These are phyloP conservation scores for Odocoileus hemionus DNA, from an alignment of 2,113 vertebrate species.

Conservation along the genomic window DNA sequence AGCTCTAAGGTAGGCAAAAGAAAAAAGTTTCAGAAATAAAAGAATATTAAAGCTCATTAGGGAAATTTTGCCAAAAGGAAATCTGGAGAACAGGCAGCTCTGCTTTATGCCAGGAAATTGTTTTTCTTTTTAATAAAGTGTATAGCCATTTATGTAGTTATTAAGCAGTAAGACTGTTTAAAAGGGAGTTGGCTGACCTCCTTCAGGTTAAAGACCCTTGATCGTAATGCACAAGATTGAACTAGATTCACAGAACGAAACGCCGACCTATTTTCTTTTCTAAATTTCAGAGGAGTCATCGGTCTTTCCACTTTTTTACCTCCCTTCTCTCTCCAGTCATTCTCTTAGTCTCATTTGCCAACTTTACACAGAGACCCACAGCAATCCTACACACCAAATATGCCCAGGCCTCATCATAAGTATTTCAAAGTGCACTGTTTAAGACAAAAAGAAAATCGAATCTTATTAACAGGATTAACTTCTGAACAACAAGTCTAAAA, in stretches of 20 bases:
- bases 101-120: not conserved
- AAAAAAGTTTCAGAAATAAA: not conserved
- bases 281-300: not conserved
- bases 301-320: not conserved
- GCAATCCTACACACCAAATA: conserved; percentile 39
- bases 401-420: conserved; percentile 28
- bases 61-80: conserved; percentile 16
- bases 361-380: conserved; percentile 32
- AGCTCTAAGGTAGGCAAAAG: not conserved
- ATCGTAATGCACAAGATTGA: not conserved
- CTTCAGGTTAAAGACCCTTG: not conserved
- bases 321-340: not conserved
- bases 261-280: not conserved
- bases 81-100: not conserved
- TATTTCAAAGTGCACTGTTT: conserved; percentile 64
- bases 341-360: conserved; percentile 23
- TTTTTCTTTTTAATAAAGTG: not conserved
- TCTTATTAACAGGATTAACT: conserved; percentile 74
- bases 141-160: not conserved
- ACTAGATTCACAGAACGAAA: not conserved
- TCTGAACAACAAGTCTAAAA: conserved; percentile 68
- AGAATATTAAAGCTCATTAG: not conserved
- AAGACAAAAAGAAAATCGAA: conserved; percentile 69
- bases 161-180: not conserved
- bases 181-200: not conserved